Evolutionary conservation across 2,888 invertebrate species (phyloP), one percentile per base, ranked within the genome.

Genomic region (Blastobasis lacticolella): DNA sequence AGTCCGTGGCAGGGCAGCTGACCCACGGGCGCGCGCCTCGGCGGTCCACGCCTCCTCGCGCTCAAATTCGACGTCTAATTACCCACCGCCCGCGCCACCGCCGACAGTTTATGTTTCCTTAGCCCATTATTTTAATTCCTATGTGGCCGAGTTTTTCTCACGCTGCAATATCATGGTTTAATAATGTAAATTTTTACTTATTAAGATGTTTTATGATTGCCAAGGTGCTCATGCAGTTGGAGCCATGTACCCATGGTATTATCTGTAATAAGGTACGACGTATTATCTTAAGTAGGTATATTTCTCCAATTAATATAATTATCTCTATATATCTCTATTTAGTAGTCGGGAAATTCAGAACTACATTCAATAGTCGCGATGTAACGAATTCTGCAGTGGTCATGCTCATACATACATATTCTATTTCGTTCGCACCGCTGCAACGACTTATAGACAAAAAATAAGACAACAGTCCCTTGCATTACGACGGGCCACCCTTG

Each of bases 101-200:
- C 77, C 73, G 72, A 75, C 75, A 64, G 73, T 84, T 84, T 81
- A 83, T 84, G 80, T 83, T 83, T 83, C 81, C 82, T 81, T 74
- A 69, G 69, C 64, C 80, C 74, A 82, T 84, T 82, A 84, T 66
- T 76, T 80, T 81, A 85, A 81, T 81, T 83, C 74, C 72, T 69
- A 74, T 70, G 68, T 71, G 71, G 71, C 57, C 67, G 69, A 72
- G 67, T 69, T 78, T 78, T 83, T 86, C 85, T 83, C 85, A 84
- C 83, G 81, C 66, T 66, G 63, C 64, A 67, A 74, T 75, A 76
- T 71, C 66, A 64, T 70, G 66, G 71, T 75, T 71, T 71, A 65
- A 64, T 70, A 70, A 63, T 52, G 52, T 49, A 42, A 23, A 23
- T 23, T 23, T 23, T 23, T 23, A 23, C 23, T 23, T 23, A 23